Conservation (phyloP, 2,113 vertebrate species). For the Elachura formosa region DNA sequence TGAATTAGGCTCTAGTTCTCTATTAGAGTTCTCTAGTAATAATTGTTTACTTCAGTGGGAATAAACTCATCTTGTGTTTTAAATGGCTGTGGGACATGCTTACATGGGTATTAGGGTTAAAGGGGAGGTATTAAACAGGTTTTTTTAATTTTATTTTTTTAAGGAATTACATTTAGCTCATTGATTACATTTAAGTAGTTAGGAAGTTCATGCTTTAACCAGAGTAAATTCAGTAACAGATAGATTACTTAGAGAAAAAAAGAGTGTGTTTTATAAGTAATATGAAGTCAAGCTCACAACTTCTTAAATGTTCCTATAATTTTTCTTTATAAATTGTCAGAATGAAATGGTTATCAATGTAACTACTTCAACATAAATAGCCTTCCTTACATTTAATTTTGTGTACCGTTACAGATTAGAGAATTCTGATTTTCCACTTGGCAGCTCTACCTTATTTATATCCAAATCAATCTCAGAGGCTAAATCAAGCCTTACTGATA, state of each 20-base stretch:
- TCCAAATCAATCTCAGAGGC: background rate
- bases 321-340: background rate
- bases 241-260: background rate
- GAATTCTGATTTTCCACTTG: background rate
- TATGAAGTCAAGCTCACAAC: background rate
- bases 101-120: background rate
- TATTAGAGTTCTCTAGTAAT: background rate
- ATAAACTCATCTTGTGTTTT: background rate
- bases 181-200: background rate
- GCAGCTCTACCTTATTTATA: background rate
- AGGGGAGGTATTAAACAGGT: background rate
- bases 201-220: background rate
- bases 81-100: background rate
- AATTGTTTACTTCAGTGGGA: background rate
- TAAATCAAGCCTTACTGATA: background rate
- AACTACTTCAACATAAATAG: background rate
- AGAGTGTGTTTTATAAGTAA: background rate
- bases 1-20: background rate
- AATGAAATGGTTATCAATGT: background rate
- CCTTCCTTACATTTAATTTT: background rate
- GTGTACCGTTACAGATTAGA: background rate
- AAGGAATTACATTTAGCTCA: background rate
- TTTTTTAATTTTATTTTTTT: background rate
- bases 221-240: background rate
- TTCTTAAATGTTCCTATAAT: background rate